Evolutionary conservation across 2,888 invertebrate genomes (phyloP), one percentile per base, ranked within the genome.

Genomic region (Leucophenga montana): DNA sequence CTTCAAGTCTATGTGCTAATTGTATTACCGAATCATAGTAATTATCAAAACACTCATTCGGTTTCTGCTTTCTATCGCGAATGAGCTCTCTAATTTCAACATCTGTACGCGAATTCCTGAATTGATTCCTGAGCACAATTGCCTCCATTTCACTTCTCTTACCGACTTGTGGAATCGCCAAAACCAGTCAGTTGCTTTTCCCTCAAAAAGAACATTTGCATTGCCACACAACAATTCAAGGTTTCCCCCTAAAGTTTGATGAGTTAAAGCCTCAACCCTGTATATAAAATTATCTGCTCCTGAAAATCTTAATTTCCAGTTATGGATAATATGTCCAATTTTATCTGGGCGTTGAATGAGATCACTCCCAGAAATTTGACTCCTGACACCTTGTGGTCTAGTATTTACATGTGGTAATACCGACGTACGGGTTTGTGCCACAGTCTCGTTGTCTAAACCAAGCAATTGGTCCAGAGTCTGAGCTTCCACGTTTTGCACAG

Each of bases 281-380:
- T 61, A 61, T 14, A 61, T 61, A 6, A 61, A 61, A 5, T 31
- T 22, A n/a, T 61, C 61, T 13, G 18, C 16, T 3, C 61, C 39
- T 6, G 27, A 11, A 61, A 61, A 61, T 61, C 31, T 61, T 14
- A 61, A 14, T n/a, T 61, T 39, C 61, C 61, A 61, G 27, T 61
- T 31, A 33, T 39, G n/a, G 11, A 61, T 61, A 2, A 61, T 61
- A 6, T 61, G 61, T 6, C 33, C 33, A 4, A 61, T 8, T 16
- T 61, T 61, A 33, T 33, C 33, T 33, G 33, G 33, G 8, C 33
- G 33, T 33, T 33, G 33, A 33, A 33, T 8, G 3, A 33, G 33
- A 8, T 33, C 33, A 33, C 4, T 5, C 3, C 8, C 8, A 5
- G 33, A 3, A 3, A 33, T 5, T 33, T 33, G 33, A 8, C 33